These are phyloP conservation scores for Lethenteron camtschaticum DNA, from an alignment of 2,113 vertebrate species.

Conservation along the genomic window DNA sequence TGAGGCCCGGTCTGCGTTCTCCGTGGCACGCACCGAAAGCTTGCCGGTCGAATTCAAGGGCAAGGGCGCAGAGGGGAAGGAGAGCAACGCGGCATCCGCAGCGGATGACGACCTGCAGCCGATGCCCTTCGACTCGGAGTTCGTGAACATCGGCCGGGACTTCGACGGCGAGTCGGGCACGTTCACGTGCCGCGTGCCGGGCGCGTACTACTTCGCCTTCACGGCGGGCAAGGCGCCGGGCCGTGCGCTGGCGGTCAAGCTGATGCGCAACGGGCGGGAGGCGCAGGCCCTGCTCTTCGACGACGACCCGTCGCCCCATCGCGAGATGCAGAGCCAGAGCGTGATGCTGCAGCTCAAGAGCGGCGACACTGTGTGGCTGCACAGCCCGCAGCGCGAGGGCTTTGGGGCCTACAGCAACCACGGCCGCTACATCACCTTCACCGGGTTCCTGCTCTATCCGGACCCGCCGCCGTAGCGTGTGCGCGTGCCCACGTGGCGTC, in stretches of 20 bases:
- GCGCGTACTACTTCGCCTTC: conserved; percentile 35
- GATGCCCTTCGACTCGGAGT: conserved; percentile 33
- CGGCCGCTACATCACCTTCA: conserved; percentile 37
- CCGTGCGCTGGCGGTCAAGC: conserved; percentile 32
- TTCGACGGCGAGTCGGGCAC: conserved; percentile 29
- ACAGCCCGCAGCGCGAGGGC: conserved; percentile 34
- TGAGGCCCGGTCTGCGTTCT: conserved; percentile 29
- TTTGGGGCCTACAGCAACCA: conserved; percentile 41
- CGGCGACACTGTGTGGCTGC: conserved; percentile 30
- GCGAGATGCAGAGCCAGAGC: conserved; percentile 43
- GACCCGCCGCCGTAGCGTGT: conserved; percentile 7
- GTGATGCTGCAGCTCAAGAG: conserved; percentile 22
- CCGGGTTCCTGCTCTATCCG: conserved; percentile 35
- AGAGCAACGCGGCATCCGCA: conserved; percentile 16
- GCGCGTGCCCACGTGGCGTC: too few species aligned
- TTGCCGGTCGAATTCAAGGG: conserved; percentile 10
- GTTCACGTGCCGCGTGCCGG: conserved; percentile 28
- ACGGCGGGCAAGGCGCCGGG: conserved; percentile 35
- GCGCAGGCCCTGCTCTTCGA: conserved; percentile 44
- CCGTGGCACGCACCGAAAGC: conserved; percentile 27
- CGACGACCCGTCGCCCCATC: conserved; percentile 25
- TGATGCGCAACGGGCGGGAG: conserved; percentile 28
- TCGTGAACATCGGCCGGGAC: conserved; percentile 32
- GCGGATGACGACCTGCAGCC: conserved; percentile 17
- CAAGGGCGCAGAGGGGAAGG: too few species aligned